Percentiles rank a stretch among this genome's conserved stretches.
These are phyloP conservation scores for Stictonetta naevosa DNA, from an alignment of 2,113 vertebrate species.

Conservation along the genomic window DNA sequence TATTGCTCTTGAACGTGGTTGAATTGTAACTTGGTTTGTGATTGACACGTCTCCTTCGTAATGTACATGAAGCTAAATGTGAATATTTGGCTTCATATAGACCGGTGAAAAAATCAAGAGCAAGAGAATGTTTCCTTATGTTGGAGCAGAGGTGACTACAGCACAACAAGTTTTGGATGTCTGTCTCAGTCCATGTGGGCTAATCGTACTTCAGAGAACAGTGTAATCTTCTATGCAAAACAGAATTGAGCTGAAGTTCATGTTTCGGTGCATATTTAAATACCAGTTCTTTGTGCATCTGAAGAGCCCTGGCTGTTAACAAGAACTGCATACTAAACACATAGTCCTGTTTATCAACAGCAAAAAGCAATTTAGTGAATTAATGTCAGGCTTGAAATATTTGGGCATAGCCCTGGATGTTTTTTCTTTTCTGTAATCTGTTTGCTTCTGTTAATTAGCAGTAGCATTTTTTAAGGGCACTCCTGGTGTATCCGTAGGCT, in stretches of 20 bases:
- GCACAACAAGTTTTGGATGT: not conserved
- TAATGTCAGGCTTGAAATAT: not conserved
- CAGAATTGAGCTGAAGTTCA: not conserved
- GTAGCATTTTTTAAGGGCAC: not conserved
- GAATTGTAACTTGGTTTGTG: not conserved
- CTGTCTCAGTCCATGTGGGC: not conserved
- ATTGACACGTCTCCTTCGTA: not conserved
- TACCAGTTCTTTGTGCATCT: not conserved
- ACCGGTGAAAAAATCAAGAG: not conserved
- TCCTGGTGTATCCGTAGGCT: not conserved
- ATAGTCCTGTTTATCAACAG: not conserved
- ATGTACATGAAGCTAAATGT: not conserved
- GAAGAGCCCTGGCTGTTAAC: not conserved
- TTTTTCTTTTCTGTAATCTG: not conserved
- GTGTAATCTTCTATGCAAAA: not conserved
- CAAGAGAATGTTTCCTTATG: fast-evolving
- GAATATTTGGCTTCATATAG: not conserved
- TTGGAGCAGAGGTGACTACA: not conserved
- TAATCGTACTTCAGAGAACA: not conserved
- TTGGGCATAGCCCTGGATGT: not conserved
- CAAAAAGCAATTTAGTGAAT: not conserved
- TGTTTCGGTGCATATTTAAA: not conserved
- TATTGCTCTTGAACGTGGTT: not conserved
- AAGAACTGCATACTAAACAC: not conserved
- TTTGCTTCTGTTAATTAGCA: not conserved